Evolutionary conservation across 2,888 invertebrate species (phyloP), one percentile per base, ranked within the genome.

Genomic region (Agrilus biguttatus): DNA sequence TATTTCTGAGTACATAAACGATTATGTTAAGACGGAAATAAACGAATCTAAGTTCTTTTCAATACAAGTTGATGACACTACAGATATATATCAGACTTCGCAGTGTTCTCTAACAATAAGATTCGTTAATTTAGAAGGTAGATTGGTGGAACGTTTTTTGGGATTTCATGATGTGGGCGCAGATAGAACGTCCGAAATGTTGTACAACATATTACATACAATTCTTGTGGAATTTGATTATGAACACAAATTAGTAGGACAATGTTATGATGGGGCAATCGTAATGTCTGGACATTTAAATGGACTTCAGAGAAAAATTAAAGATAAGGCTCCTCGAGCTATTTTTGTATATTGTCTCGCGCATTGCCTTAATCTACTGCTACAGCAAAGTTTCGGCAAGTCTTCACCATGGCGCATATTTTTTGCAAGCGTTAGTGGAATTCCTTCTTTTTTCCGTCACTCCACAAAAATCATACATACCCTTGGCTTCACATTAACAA

Each of bases 41-140:
- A 38, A 45, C 43, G 35, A 53, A 37, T 33, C 54, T 14, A 37
- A 43, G 7, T 57, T 53, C 47, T 48, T 57, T 13, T 42, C 53
- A n/a, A 48, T 55, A 37, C 39, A 53, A 12, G 34, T 55, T 33
- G 49, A 54, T 36, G 48, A 57, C 51, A 53, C 55, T 23, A 49
- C 55, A n/a, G 54, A 58, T 42, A 44, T 53, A 6, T 47, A 45
- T 14, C 46, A 50, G 34, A 42, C 14, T 13, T 37, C 37, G 7
- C 37, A 19, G 13, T 23, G 14, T n/a, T 38, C 23, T 23, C 13
- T 38, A 8, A 12, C 23, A 38, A 12, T 38, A 6, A 38, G 38
- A n/a, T 38, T 12, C 2, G 38, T 38, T 5, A 21, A 37, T 37
- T 37, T 12, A 21, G 12, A 37, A 3, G 21, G 21, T 8, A 3